Percentiles rank a stretch among this genome's conserved stretches.
phyloP scores from a whole-genome alignment of 2,888 invertebrate species.

The Sphaerophoria taeniata region DNA sequence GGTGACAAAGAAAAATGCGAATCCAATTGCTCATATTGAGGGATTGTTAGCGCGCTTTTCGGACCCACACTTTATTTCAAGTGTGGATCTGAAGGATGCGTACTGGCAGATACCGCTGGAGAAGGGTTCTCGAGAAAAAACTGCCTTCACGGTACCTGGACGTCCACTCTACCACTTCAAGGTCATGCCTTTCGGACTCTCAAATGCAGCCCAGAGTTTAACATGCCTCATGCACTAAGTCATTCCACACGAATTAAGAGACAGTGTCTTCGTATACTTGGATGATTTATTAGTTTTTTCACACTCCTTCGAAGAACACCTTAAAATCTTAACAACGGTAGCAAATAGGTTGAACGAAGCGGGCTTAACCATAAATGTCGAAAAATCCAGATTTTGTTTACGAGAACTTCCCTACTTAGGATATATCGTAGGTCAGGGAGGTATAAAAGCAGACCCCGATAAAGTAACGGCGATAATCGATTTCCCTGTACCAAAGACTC shows the following conservation, averaged over 20 bases:
- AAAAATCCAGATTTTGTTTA: conserved; percentile 1
- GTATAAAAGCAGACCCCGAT: conserved; percentile 21
- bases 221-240: not conserved
- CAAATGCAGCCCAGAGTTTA: no score
- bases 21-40: conserved; percentile 7
- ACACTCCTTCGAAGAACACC: not conserved
- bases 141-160: no score
- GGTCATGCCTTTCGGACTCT: no score
- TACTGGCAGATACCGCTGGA: no score
- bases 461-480: not conserved
- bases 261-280: conserved; percentile 9
- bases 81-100: not conserved
- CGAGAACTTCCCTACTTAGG: conserved; percentile 38
- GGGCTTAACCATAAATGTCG: conserved; percentile 45
- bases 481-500: not conserved
- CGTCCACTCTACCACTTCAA: no score
- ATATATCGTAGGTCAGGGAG: conserved; percentile 56
- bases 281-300: not conserved
- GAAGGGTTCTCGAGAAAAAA: no score
- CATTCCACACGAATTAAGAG: not conserved
- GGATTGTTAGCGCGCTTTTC: conserved; percentile 5
- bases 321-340: not conserved
- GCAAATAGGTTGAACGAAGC: not conserved
- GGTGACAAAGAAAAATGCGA: not conserved
- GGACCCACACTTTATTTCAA: conserved; percentile 11